phyloP scores from a whole-genome alignment of 2,888 invertebrate species.

The Dilophus febrilis region DNA sequence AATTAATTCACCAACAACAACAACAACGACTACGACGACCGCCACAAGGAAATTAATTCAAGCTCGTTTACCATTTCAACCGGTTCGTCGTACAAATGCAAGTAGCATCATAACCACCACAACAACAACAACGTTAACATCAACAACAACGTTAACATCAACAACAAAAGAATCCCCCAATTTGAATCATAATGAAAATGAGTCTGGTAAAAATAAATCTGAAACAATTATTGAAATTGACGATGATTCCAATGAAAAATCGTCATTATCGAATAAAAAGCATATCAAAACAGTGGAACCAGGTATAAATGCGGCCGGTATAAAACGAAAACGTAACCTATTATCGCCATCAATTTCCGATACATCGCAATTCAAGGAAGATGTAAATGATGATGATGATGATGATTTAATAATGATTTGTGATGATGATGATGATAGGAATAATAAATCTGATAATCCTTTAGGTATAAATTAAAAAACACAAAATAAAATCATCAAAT shows the following conservation, averaged over 20 bases:
- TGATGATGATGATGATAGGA: background rate
- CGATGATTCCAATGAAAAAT: background rate
- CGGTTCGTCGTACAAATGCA: slow-evolving; percentile 28
- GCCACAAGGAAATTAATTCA: slow-evolving; percentile 39
- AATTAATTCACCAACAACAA: background rate
- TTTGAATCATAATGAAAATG: too few species aligned
- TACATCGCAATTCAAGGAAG: too few species aligned
- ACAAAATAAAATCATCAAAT: too few species aligned
- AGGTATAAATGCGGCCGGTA: background rate
- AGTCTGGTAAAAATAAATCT: background rate
- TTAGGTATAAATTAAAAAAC: too few species aligned
- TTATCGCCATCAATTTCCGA: too few species aligned
- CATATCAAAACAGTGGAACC: background rate
- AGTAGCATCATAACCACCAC: slow-evolving; percentile 10
- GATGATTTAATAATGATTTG: background rate
- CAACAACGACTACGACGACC: slow-evolving; percentile 5
- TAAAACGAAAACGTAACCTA: background rate
- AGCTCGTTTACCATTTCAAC: slow-evolving; percentile 42
- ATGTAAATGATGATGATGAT: background rate
- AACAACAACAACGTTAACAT: slow-evolving; percentile 4
- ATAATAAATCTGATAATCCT: too few species aligned
- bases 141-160: slow-evolving; percentile 3
- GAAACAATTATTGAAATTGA: background rate
- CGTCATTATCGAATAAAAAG: background rate
- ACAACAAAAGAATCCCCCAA: too few species aligned